Evolutionary conservation across 2,888 invertebrate genomes (phyloP), one percentile per base, ranked within the genome.

Genomic region (Dryadula phaetusa): DNA sequence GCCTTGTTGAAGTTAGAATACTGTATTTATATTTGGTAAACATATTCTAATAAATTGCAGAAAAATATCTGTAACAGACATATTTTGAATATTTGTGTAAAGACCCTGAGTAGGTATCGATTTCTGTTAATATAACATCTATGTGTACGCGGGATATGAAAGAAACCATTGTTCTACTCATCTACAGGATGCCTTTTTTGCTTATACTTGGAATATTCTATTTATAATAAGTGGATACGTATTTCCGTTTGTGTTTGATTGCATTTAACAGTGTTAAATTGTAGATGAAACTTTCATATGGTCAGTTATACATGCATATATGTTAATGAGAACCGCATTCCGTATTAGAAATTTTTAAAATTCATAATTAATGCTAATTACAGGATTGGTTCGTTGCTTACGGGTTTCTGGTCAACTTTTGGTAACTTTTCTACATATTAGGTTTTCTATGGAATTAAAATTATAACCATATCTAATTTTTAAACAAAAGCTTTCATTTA

Each of bases 211-310:
- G 66, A 62, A 40, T 62, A 60, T 65, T 20, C 56, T 44, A 22
- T 62, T 46, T 53, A 62, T 20, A 52, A 56, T 56, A 64, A 62
- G 64, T 64, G 61, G 49, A 34, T 56, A 60, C 62, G 64, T 64
- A 58, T 60, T 67, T 70, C 70, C 67, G 67, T 67, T 67, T 67
- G 64, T 52, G 40, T 58, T 67, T 40, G 58, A 70, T 62, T 65
- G 52, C 58, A 70, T 62, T 58, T 62, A 18, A 37, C 34, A 44
- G 47, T 54, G 40, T 53, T 32, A 16, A 40, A 5, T 22, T 22
- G 18, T 37, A 46, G 46, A 32, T 42, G 22, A 12, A 20, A 32
- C 61, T 47, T 54, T 64, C 58, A 20, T 52, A 60, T 47, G 49
- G 47, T 63, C 46, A 54, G 37, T 25, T 32, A 64, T 46, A 47